Percentiles rank a stretch among this genome's conserved stretches.
Evolutionary conservation across 2,888 invertebrate genomes (phyloP).

Genomic region (Spodoptera picta): DNA sequence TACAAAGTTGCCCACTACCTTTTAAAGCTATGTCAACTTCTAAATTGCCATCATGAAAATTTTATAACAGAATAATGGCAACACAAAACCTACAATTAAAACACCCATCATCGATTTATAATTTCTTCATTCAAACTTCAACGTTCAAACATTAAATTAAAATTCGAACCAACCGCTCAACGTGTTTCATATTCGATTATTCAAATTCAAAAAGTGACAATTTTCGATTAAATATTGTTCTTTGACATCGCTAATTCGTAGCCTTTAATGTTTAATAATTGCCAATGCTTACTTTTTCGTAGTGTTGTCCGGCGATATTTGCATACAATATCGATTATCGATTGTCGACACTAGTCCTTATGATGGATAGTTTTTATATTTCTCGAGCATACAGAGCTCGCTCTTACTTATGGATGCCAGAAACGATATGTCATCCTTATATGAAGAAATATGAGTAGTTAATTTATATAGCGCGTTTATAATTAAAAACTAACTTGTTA

Average conservation of each 20-base stretch:
- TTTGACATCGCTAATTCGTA: conserved; percentile 44
- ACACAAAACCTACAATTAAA: conserved; percentile 44
- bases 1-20: conserved; percentile 14
- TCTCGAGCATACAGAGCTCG: conserved; percentile 29
- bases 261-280: conserved; percentile 42
- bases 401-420: conserved; percentile 46
- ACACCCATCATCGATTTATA: conserved; percentile 27
- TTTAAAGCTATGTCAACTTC: conserved; percentile 3
- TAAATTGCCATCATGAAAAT: conserved; percentile 20
- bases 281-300: conserved; percentile 40
- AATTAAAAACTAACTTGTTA: conserved; percentile 51
- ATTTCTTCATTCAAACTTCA: conserved; percentile 31
- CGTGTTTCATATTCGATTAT: conserved; percentile 45
- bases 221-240: conserved; percentile 45
- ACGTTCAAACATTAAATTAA: conserved; percentile 32
- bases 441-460: conserved; percentile 42
- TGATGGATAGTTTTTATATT: conserved; percentile 48
- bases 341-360: conserved; percentile 49
- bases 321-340: conserved; percentile 62
- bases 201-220: conserved; percentile 43
- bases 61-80: conserved; percentile 11
- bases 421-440: conserved; percentile 41
- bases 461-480: conserved; percentile 45
- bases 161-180: conserved; percentile 34
- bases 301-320: conserved; percentile 51